A percentile compares a stretch with the other conserved stretches of the same genome.
Conservation (phyloP, 2,797 vertebrate species). For the Gadopsis bispinosus region DNA sequence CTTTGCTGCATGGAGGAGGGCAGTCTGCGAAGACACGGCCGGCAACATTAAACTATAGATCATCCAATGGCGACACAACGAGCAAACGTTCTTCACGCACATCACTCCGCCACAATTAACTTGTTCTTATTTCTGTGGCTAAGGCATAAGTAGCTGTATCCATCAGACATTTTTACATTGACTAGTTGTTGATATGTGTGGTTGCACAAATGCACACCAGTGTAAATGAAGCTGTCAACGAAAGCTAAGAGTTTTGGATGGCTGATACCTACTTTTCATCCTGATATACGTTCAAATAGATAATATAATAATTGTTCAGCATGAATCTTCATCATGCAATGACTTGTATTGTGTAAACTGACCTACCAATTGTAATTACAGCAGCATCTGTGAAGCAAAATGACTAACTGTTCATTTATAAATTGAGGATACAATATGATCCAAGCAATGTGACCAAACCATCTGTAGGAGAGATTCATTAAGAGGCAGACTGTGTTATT, state of each 20-base stretch:
- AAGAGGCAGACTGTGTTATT: too few species aligned
- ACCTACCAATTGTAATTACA: background rate
- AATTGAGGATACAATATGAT: background rate
- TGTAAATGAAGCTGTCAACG: background rate
- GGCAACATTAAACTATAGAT: background rate
- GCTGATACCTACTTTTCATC: background rate
- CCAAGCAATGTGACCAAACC: background rate
- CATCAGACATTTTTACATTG: background rate
- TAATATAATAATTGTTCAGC: background rate
- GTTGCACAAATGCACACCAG: background rate
- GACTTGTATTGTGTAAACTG: background rate
- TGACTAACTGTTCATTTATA: background rate
- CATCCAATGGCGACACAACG: background rate
- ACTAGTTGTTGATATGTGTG: background rate
- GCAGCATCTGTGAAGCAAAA: background rate
- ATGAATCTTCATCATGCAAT: background rate
- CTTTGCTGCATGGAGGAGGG: slow-evolving; percentile 88
- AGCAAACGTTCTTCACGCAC: background rate
- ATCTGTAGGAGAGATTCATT: background rate
- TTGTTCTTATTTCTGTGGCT: background rate
- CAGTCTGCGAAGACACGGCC: slow-evolving; percentile 79
- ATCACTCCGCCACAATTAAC: background rate
- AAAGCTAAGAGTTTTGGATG: background rate
- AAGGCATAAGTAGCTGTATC: background rate
- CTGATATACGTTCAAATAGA: background rate